Conservation (phyloP, 2,797 vertebrate genomes). For the Limnodromus scolopaceus region DNA sequence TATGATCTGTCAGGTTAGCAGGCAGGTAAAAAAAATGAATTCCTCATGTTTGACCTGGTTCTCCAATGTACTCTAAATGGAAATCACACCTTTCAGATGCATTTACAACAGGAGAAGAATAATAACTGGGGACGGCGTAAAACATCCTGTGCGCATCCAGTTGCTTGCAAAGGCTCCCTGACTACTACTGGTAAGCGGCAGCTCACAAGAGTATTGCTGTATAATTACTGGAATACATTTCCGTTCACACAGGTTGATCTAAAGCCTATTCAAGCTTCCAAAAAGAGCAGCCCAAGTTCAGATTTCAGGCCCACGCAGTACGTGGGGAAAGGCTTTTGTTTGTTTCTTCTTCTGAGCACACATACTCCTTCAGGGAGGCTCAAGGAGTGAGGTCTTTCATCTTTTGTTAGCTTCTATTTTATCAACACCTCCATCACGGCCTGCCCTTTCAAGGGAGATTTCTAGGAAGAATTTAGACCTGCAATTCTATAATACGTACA, state of each 20-base stretch:
- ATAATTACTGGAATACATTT: not conserved
- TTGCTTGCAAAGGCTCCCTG: not conserved
- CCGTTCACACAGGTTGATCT: not conserved
- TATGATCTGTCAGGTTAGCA: constrained; percentile 39
- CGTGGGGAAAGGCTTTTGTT: accelerated
- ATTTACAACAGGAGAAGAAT: constrained; percentile 35
- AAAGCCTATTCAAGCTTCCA: not conserved
- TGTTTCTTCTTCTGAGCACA: not conserved
- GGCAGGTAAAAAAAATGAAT: constrained; percentile 36
- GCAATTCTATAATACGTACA: not conserved
- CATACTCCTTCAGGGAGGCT: not conserved
- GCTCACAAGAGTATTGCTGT: not conserved
- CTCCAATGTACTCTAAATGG: constrained; percentile 16
- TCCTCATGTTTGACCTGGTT: constrained; percentile 71
- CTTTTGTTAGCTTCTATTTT: not conserved
- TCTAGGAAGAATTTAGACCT: not conserved
- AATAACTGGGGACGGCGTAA: constrained; percentile 16
- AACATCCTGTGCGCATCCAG: not conserved
- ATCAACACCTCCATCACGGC: not conserved
- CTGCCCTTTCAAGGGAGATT: not conserved
- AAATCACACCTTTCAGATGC: constrained; percentile 38
- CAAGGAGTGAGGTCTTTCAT: not conserved
- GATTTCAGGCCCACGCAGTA: not conserved
- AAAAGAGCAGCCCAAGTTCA: not conserved
- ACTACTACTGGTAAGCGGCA: not conserved